phyloP scores from a whole-genome alignment of 2,797 vertebrate species.

The Poeciliopsis paucimaculata region DNA sequence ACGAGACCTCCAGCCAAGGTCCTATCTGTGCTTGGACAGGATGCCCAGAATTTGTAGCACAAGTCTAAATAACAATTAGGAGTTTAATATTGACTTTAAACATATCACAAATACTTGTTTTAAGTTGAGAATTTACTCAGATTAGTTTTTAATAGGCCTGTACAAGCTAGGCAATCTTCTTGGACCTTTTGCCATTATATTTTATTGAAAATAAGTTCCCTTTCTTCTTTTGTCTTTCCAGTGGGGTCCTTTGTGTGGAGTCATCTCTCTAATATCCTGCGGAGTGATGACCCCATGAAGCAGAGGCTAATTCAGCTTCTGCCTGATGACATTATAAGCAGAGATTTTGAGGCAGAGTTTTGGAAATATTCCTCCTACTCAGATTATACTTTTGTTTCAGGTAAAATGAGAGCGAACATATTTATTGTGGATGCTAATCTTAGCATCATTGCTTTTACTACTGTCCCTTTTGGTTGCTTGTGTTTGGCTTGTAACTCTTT shows the following conservation, averaged over 20 bases:
- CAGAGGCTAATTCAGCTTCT: slow-evolving; percentile 79
- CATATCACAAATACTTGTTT: not conserved
- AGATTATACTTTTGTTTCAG: slow-evolving; percentile 82
- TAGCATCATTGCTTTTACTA: not conserved
- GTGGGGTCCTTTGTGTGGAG: slow-evolving; percentile 93
- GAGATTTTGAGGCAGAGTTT: slow-evolving; percentile 84
- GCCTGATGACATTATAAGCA: slow-evolving; percentile 87
- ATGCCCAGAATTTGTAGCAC: not conserved
- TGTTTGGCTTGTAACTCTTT: not conserved
- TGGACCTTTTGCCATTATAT: not conserved
- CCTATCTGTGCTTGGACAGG: slow-evolving; percentile 9
- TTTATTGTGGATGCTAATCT: not conserved
- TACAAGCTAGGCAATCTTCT: not conserved
- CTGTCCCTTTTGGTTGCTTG: not conserved
- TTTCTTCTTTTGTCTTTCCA: slow-evolving; percentile 48
- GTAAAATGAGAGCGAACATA: slow-evolving; percentile 59
- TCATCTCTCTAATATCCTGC: slow-evolving; percentile 86
- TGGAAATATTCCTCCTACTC: slow-evolving; percentile 90
- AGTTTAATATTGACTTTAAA: not conserved
- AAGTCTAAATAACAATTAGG: not conserved
- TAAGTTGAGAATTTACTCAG: not conserved
- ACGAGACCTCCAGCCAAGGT: slow-evolving; percentile 90
- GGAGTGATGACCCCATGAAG: slow-evolving; percentile 88
- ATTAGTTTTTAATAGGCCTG: not conserved
- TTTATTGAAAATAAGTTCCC: not conserved